These are phyloP conservation scores for Cyclargus thomasi DNA, from an alignment of 1,140 invertebrate genomes.

Conservation along the genomic window DNA sequence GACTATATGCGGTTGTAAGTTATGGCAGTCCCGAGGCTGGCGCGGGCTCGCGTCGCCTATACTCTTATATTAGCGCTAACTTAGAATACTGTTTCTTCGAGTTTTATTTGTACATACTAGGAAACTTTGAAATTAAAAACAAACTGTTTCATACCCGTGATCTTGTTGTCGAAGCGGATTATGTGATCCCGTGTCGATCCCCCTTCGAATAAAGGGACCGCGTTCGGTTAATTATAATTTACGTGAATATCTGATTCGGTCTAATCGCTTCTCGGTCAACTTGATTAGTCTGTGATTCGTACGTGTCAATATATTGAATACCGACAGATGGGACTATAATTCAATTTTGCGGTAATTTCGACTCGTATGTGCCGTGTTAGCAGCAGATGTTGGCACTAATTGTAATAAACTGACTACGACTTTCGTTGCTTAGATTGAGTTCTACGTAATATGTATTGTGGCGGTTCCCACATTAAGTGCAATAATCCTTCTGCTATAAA, in stretches of 20 bases:
- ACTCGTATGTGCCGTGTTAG: conserved; percentile 42
- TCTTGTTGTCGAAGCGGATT: neutral
- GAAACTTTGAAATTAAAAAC: neutral
- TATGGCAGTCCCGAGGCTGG: conserved; percentile 44
- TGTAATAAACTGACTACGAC: conserved; percentile 47
- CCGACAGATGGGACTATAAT: conserved; percentile 51
- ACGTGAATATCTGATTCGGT: conserved; percentile 16
- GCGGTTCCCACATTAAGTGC: no score
- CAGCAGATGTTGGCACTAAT: conserved; percentile 51
- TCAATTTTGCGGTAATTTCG: conserved; percentile 67
- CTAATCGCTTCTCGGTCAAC: conserved; percentile 34
- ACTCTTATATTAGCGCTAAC: conserved; percentile 70
- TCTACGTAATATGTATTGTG: no score
- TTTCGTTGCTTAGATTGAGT: neutral
- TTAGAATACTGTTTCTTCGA: conserved; percentile 63
- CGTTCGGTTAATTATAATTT: conserved; percentile 3
- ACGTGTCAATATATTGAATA: conserved; percentile 54
- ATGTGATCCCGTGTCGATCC: neutral
- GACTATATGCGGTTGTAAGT: conserved; percentile 41
- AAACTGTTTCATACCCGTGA: neutral
- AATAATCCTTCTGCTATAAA: no score
- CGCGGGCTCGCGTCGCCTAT: conserved; percentile 33
- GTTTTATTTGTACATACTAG: conserved; percentile 60
- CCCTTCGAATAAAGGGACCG: neutral
- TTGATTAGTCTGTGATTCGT: conserved; percentile 42